Evolutionary conservation across 1,140 invertebrate genomes (phyloP), one percentile per base, ranked within the genome.

Genomic region (Anagrus nilaparvatae): DNA sequence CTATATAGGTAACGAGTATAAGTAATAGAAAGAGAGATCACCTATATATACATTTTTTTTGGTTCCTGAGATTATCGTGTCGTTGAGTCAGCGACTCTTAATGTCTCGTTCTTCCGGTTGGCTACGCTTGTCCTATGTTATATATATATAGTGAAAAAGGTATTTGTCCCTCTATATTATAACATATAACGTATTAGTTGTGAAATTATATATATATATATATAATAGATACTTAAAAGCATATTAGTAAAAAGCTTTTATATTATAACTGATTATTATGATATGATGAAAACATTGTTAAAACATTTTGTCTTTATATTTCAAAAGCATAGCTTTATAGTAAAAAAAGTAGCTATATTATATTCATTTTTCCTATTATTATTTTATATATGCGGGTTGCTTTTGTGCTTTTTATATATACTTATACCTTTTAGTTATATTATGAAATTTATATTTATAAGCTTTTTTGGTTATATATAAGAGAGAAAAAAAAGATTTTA

Each of bases 1-100:
- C 31, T 42, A 39, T 43, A 8, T n/a, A 14, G 35, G 4, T 24
- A 8, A 12, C 9, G n/a, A n/a, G 23, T 43, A 44, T 46, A 52
- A 55, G 53, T 58, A 55, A 56, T 49, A 39, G 33, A 47, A 29
- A n/a, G 17, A 34, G n/a, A 20, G 9, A 21, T 9, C 32, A 12
- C 18, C 24, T 25, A 6, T 12, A 7, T 25, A 6, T 25, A 6
- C 24, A 6, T 4, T 7, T 8, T 8, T 17, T 16, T 43, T 44
- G 47, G 48, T 54, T 53, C 41, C 54, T 51, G 55, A 61, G 60
- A 61, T 62, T 60, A 55, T 52, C 51, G 52, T 59, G 52, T 58
- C 56, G 58, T 55, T 45, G 53, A 54, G 53, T 61, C 59, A 58
- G 58, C 59, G 55, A 50, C 57, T 60, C 58, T 60, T 61, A 61